Conservation (phyloP, 2,113 vertebrate species). For the Paraplagusia blochii region DNA sequence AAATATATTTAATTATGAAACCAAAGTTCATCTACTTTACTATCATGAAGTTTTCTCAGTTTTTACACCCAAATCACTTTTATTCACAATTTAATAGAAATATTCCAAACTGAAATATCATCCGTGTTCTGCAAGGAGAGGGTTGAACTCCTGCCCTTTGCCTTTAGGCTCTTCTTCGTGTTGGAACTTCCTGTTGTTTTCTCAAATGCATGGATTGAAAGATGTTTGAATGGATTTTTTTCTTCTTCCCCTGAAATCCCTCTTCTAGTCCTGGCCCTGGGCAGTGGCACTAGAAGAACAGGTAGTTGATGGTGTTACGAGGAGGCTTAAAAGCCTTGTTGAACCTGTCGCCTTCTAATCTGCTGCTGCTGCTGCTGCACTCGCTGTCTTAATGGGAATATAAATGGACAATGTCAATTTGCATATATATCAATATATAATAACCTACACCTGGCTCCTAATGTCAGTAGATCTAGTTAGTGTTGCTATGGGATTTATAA, state of each 20-base stretch:
- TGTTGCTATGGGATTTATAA: too few species aligned
- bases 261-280: conserved; percentile 35
- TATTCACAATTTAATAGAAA: too few species aligned
- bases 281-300: conserved; percentile 51
- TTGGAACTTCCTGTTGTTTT: conserved; percentile 66
- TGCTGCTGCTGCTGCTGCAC: too few species aligned
- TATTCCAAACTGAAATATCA: not conserved
- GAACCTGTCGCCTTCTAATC: conserved; percentile 35
- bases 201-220: conserved; percentile 51
- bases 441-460: too few species aligned
- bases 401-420: not conserved
- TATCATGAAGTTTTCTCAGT: too few species aligned
- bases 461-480: too few species aligned
- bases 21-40: too few species aligned
- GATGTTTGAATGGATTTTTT: conserved; percentile 40
- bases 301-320: conserved; percentile 37
- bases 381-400: not conserved
- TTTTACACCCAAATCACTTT: too few species aligned
- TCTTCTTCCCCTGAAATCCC: conserved; percentile 28
- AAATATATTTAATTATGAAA: too few species aligned
- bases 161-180: conserved; percentile 50
- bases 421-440: too few species aligned
- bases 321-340: conserved; percentile 34
- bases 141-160: conserved; percentile 58
- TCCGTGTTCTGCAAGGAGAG: conserved; percentile 25